Percentiles rank a stretch among this genome's conserved stretches.
These are phyloP conservation scores for Cyphomyrus discorhynchus DNA, from an alignment of 2,113 vertebrate species.

Conservation along the genomic window DNA sequence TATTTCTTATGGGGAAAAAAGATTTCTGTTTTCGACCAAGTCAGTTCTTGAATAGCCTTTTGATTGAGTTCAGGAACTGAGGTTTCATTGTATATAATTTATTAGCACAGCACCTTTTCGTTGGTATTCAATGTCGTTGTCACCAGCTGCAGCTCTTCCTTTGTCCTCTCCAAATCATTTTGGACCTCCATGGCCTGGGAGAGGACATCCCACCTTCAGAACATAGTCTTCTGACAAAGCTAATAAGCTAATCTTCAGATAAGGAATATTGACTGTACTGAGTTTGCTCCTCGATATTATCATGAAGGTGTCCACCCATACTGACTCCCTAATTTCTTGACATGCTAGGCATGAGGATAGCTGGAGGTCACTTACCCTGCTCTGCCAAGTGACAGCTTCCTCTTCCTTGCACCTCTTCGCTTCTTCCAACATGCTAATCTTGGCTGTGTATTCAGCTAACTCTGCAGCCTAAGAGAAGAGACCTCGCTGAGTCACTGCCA, in stretches of 20 bases:
- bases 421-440: slow-evolving; percentile 81
- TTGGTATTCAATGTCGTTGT: slow-evolving; percentile 56
- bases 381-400: slow-evolving; percentile 81
- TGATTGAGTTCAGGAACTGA: background rate
- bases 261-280: background rate
- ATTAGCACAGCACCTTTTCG: background rate
- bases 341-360: background rate
- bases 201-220: background rate
- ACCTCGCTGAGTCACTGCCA: background rate
- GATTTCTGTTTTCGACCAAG: background rate
- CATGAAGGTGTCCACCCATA: background rate
- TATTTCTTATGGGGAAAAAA: background rate
- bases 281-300: background rate
- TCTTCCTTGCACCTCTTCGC: slow-evolving; percentile 77
- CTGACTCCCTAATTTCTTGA: background rate
- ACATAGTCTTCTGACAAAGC: background rate
- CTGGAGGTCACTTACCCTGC: slow-evolving; percentile 63
- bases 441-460: slow-evolving; percentile 78
- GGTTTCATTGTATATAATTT: background rate
- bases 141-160: slow-evolving; percentile 80
- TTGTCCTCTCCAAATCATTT: slow-evolving; percentile 78
- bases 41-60: background rate
- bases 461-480: slow-evolving; percentile 69
- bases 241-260: background rate
- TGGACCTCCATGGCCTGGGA: slow-evolving; percentile 71